These are phyloP conservation scores for Phengaris arion DNA, from an alignment of 2,888 invertebrate genomes.

Conservation along the genomic window DNA sequence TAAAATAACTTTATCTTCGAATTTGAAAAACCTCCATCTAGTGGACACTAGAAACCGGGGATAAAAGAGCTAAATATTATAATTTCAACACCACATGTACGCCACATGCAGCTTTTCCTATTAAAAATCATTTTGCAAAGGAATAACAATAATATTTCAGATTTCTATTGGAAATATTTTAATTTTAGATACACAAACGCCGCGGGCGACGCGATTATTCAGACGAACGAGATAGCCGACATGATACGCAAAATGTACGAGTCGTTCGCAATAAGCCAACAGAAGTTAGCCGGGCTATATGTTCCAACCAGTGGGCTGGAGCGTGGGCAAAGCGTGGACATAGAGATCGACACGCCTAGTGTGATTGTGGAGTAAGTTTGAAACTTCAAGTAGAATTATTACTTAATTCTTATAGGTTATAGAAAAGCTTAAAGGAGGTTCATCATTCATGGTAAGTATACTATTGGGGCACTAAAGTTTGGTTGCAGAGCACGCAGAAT, in stretches of 20 bases:
- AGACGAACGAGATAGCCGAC: conserved; percentile 63
- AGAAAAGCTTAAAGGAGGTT: too few relatives aligned
- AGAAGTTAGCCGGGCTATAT: conserved; percentile 46
- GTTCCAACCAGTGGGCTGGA: conserved; percentile 36
- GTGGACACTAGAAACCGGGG: too few relatives aligned
- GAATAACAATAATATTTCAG: neutral
- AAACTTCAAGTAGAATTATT: too few relatives aligned
- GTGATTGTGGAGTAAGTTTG: conserved; percentile 27
- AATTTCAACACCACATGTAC: too few relatives aligned
- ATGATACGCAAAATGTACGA: conserved; percentile 69
- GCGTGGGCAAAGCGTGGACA: conserved; percentile 47
- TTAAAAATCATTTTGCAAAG: too few relatives aligned
- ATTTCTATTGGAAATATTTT: neutral
- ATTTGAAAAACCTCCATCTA: too few relatives aligned
- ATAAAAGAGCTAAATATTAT: too few relatives aligned
- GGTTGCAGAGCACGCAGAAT: conserved; percentile 40
- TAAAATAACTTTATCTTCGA: too few relatives aligned
- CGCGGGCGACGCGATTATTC: conserved; percentile 57
- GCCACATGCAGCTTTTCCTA: too few relatives aligned
- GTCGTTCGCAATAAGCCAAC: conserved; percentile 60
- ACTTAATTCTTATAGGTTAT: too few relatives aligned
- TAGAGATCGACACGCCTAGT: conserved; percentile 54
- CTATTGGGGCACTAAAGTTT: too few relatives aligned
- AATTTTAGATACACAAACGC: conserved; percentile 61
- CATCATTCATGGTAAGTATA: too few relatives aligned